Evolutionary conservation across 2,888 invertebrate species (phyloP), one percentile per base, ranked within the genome.

Genomic region (Nomada goodeniana): DNA sequence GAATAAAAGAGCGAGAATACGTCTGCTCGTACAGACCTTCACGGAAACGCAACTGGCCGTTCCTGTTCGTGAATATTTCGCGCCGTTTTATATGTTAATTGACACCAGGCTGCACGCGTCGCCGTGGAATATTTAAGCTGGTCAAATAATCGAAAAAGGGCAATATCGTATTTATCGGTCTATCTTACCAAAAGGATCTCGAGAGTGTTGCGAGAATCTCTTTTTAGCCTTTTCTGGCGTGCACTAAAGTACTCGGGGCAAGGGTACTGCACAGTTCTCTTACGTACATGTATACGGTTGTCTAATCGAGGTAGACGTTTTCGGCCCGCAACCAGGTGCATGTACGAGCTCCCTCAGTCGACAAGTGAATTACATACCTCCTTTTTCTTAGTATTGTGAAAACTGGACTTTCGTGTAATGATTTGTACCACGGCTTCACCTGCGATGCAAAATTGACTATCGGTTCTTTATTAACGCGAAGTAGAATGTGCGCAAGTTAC

Each of bases 31-130:
- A 15, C 47, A 1, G 15, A 4, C 47, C 47, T 15, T 47, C 13
- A 15, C 47, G 47, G 47, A 47, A 13, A 13, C 13, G 20, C 5
- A 23, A 68, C n/a, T 44, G 42, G 29, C 15, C 57, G 15, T 59
- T 18, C 74, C 52, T 59, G 57, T 76, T 50, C 64, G 18, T 18
- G 42, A 50, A 75, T 61, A 60, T 55, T 68, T 67, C 61, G 11
- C 67, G 26, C 50, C 36, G 29, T 75, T 75, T 78, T 29, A n/a
- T 63, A 75, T 61, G 50, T 68, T 76, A 75, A 78, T 68, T 61
- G 57, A 64, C 71, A 18, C 59, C 55, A 36, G n/a, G 3, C n/a
- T 60, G 29, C 53, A 11, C 18, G 13, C 20, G 2, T 36, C 10
- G 44, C 10, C 13, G 52, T 13, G 3, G 18, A 73, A 52, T 63